Conservation (phyloP, 2,888 invertebrate genomes). For the Cheilosia soror region DNA sequence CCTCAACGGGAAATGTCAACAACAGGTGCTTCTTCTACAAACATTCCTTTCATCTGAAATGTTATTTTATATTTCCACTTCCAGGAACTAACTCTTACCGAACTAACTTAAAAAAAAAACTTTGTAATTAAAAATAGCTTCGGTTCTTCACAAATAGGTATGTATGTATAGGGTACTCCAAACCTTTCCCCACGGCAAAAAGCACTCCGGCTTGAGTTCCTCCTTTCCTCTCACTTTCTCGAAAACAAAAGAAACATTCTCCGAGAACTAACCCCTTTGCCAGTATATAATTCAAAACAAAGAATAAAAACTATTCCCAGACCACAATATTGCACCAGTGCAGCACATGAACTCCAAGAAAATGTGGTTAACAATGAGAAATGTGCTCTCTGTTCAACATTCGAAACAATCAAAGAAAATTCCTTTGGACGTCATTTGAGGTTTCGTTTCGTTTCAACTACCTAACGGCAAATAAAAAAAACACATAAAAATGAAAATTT, state of each 20-base stretch:
- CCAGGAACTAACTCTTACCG: not conserved
- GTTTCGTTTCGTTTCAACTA: slow-evolving; percentile 55
- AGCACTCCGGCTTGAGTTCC: not conserved
- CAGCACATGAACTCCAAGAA: slow-evolving; percentile 62
- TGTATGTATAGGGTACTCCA: not conserved
- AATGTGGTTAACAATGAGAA: slow-evolving; percentile 61
- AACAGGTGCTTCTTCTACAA: no score
- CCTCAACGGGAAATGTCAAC: no score
- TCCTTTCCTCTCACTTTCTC: slow-evolving; percentile 45
- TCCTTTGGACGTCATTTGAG: slow-evolving; percentile 72
- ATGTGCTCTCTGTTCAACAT: slow-evolving; percentile 23
- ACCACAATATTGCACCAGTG: slow-evolving; percentile 69
- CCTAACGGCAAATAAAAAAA: slow-evolving; percentile 40
- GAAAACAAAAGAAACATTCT: slow-evolving; percentile 54
- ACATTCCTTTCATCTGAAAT: not conserved
- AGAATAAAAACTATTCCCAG: slow-evolving; percentile 54
- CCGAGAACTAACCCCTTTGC: slow-evolving; percentile 33
- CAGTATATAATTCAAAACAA: slow-evolving; percentile 48
- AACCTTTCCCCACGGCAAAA: not conserved
- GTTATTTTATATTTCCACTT: not conserved
- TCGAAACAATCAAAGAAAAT: slow-evolving; percentile 71
- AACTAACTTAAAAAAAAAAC: not conserved
- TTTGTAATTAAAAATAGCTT: not conserved
- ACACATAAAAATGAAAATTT: not conserved
- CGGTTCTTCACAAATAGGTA: not conserved